Percentiles rank a stretch among this genome's conserved stretches.
These are phyloP conservation scores for Troides aeacus DNA, from an alignment of 2,888 invertebrate species.

Conservation along the genomic window DNA sequence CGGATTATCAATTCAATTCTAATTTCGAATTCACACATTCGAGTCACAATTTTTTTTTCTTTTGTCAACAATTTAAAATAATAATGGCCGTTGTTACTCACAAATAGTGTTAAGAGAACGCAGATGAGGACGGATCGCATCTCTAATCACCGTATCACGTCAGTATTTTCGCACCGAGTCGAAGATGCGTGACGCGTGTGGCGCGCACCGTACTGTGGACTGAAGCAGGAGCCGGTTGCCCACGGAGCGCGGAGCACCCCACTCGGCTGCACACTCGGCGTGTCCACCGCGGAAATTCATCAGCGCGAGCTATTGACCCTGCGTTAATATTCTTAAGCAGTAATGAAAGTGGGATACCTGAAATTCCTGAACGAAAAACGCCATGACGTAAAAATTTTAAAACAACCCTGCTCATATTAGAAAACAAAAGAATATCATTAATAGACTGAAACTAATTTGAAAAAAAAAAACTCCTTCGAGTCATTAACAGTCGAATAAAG, in stretches of 20 bases:
- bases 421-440: too few species aligned
- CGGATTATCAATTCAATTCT: too few species aligned
- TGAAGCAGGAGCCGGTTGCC: constrained; percentile 34
- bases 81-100: constrained; percentile 47
- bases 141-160: constrained; percentile 55
- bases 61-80: not conserved
- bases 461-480: too few species aligned
- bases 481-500: too few species aligned
- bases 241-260: constrained; percentile 5
- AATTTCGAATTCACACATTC: too few species aligned
- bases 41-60: not conserved
- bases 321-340: not conserved
- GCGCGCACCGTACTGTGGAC: constrained; percentile 55
- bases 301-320: not conserved
- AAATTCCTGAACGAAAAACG: not conserved
- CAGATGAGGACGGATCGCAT: constrained; percentile 67
- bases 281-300: constrained; percentile 1
- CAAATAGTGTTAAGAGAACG: constrained; percentile 65
- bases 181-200: constrained; percentile 49
- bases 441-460: too few species aligned
- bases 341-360: not conserved
- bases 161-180: constrained; percentile 40
- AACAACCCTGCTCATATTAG: too few species aligned
- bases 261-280: not conserved
- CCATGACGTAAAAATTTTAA: too few species aligned